These are phyloP conservation scores for Doryteuthis pealeii DNA, from an alignment of 1,140 invertebrate species.

Conservation along the genomic window DNA sequence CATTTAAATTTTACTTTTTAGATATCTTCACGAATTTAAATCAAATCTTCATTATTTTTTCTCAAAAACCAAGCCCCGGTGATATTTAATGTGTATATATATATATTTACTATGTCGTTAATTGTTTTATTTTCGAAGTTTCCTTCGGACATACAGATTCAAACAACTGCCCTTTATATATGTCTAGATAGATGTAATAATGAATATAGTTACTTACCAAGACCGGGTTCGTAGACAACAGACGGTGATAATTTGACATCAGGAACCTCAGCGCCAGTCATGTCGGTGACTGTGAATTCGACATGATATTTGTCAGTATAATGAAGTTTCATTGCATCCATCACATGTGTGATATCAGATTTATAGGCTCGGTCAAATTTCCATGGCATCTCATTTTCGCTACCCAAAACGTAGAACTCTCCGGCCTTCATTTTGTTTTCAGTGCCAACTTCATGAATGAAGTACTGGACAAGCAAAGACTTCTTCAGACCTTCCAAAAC, in stretches of 20 bases:
- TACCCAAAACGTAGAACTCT: slow-evolving; percentile 34
- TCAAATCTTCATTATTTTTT: too few relatives aligned
- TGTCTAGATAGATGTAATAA: neutral
- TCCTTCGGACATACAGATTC: too few relatives aligned
- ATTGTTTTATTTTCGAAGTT: too few relatives aligned
- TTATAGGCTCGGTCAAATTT: slow-evolving; percentile 28
- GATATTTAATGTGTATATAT: too few relatives aligned
- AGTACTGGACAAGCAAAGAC: slow-evolving; percentile 23
- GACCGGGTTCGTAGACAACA: slow-evolving; percentile 18
- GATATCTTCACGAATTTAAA: too few relatives aligned
- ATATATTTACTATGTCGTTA: too few relatives aligned
- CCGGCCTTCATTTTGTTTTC: slow-evolving; percentile 18
- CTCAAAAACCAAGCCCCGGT: too few relatives aligned
- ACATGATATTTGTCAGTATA: slow-evolving; percentile 22
- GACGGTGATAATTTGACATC: slow-evolving; percentile 12
- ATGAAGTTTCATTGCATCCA: slow-evolving; percentile 18
- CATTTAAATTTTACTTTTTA: too few relatives aligned
- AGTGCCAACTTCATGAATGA: neutral
- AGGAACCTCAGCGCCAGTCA: slow-evolving; percentile 12
- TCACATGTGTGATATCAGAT: slow-evolving; percentile 27
- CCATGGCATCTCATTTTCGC: slow-evolving; percentile 29
- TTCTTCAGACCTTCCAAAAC: slow-evolving; percentile 29
- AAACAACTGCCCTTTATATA: too few relatives aligned
- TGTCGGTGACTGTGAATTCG: slow-evolving; percentile 13
- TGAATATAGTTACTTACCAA: slow-evolving; percentile 17